Base-by-base conservation (phyloP, 2,888 invertebrate species). In the Tanytarsus gracilentus region DNA sequence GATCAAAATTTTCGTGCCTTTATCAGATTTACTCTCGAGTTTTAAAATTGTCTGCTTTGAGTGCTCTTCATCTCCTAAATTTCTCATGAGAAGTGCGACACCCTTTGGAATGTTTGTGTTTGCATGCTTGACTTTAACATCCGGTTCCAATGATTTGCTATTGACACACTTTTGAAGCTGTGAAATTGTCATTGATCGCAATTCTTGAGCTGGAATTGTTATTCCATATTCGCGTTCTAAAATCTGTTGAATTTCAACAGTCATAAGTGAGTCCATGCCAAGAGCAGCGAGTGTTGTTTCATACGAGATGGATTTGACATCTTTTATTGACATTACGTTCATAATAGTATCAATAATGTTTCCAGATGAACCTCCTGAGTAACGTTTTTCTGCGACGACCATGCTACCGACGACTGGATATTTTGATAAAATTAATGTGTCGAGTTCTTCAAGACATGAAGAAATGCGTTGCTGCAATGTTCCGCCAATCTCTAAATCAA, bases 221-320 rank as follows among this genome's bases (percentile, higher is more conserved):
- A 96, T 76, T 68, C 95, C 93, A 69, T 86, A 94, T 70, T 93
- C 90, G 66, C 92, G 78, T 71, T 95, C 94, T 1, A 95, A 72
- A 0, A 87, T 86, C 73, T 95, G 94, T 66, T 95, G 95, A 65
- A 98, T 92, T 74, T 98, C 96, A 0, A 95, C 91, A 0, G 91
- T 92, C 92, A 94, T 96, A 78, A 97, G 84, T 1, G 96, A 96
- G 75, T 98, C 96, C 84, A 98, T 88, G 30, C 97, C 97, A 64
- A 98, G 76, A 70, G 97, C 96, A 1, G 91, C 88, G 1, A 98
- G 76, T 0, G 85, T 82, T 1, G 84, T 79, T 67, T 84, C 82
- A 63, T 81, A 78, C 48, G 86, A 85, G 1, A 84, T 79, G 0
- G 80, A 80, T 72, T 84, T 88, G 68, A 81, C 70, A 68, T 86